Evolutionary conservation across 2,797 vertebrate species (phyloP).

Genomic region (Glossophaga mutica): DNA sequence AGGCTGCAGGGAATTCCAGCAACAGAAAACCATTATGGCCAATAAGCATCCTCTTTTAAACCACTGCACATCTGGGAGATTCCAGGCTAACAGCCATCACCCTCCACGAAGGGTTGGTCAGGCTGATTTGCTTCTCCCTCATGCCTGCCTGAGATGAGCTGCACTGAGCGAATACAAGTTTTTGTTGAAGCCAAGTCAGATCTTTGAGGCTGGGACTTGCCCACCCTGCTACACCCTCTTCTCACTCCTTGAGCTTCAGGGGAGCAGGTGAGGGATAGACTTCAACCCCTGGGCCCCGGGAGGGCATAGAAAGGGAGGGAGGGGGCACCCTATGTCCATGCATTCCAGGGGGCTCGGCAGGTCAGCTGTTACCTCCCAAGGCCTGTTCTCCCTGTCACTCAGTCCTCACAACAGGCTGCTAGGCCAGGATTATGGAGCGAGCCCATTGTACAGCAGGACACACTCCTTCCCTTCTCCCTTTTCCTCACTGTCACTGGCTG

Average conservation of each 20-base stretch:
- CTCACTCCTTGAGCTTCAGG: background rate
- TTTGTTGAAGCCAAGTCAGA: background rate
- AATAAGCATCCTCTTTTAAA: background rate
- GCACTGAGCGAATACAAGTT: background rate
- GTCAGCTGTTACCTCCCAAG: background rate
- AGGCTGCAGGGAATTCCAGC: background rate
- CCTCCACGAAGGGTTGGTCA: background rate
- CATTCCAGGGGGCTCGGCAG: background rate
- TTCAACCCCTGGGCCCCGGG: background rate
- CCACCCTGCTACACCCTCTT: background rate
- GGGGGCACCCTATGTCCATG: background rate
- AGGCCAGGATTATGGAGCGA: background rate
- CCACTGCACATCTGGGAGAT: background rate
- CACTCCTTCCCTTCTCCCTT: background rate
- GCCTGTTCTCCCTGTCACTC: background rate
- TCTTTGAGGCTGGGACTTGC: background rate
- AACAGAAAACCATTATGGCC: background rate
- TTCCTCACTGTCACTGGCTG: background rate
- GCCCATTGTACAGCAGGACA: background rate
- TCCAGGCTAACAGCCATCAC: background rate
- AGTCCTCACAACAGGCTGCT: background rate
- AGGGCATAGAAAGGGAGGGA: background rate
- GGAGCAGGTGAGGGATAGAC: background rate
- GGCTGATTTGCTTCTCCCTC: background rate
- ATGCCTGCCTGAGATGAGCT: background rate